Percentiles rank a stretch among this genome's conserved stretches.
phyloP scores from a whole-genome alignment of 2,888 invertebrate species.

The Fabriciana adippe region DNA sequence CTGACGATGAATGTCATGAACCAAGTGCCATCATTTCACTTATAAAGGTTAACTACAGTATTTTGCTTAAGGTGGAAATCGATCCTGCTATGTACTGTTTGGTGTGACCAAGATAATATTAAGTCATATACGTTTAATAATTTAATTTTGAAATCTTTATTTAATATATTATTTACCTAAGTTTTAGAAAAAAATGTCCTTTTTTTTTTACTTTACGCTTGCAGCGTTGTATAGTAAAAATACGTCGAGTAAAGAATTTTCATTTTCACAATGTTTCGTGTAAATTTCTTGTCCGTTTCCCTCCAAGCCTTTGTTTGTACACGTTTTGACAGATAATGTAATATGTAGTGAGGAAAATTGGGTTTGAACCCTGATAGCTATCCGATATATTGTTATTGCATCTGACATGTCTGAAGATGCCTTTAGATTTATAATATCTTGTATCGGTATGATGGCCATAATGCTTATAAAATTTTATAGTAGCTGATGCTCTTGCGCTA shows the following conservation, averaged over 20 bases:
- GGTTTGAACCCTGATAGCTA: constrained; percentile 49
- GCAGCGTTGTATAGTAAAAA: constrained; percentile 12
- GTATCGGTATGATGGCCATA: constrained; percentile 18
- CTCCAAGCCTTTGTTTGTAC: constrained; percentile 47
- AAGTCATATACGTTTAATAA: too few relatives aligned
- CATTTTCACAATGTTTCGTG: constrained; percentile 46
- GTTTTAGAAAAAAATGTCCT: background rate
- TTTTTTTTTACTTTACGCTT: constrained; percentile 7
- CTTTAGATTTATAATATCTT: constrained; percentile 30
- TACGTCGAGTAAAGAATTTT: constrained; percentile 38
- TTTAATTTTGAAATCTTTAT: too few relatives aligned
- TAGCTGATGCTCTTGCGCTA: background rate
- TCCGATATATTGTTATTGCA: constrained; percentile 49
- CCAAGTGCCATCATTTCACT: too few relatives aligned
- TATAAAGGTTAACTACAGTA: too few relatives aligned
- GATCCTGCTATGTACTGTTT: too few relatives aligned
- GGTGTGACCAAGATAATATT: too few relatives aligned
- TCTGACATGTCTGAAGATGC: constrained; percentile 45
- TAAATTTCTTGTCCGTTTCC: constrained; percentile 43
- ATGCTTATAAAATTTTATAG: constrained; percentile 24
- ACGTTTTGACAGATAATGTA: constrained; percentile 65
- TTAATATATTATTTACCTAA: too few relatives aligned
- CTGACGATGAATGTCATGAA: too few relatives aligned
- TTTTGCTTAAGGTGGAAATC: too few relatives aligned
- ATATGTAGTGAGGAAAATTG: constrained; percentile 64